Evolutionary conservation across 2,797 vertebrate genomes (phyloP).

Genomic region (Xenops minutus): DNA sequence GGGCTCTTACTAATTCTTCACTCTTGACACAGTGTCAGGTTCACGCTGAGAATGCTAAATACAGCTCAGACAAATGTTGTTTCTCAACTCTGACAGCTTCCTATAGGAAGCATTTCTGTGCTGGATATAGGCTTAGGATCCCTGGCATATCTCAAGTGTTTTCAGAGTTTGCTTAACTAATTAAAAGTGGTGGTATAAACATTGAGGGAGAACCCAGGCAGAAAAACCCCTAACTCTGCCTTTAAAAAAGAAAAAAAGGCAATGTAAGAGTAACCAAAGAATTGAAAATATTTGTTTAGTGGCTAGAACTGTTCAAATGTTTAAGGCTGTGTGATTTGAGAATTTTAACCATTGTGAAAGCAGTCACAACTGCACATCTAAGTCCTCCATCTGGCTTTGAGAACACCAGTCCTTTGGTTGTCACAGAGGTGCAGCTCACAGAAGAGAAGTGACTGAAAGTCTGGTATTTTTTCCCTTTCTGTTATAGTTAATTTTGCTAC

Average conservation of each 20-base stretch:
- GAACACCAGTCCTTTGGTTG: background rate
- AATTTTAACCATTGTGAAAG: background rate
- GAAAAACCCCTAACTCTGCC: background rate
- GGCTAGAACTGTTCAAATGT: background rate
- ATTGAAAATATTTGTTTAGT: background rate
- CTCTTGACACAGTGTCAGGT: background rate
- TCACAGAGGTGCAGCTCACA: background rate
- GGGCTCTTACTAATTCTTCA: background rate
- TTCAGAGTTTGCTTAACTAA: background rate
- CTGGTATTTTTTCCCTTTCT: fast-evolving
- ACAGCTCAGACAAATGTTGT: background rate
- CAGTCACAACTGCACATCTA: background rate
- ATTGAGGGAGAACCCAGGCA: background rate
- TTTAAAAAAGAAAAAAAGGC: background rate
- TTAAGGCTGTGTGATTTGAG: background rate
- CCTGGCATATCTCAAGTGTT: background rate
- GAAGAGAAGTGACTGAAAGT: background rate
- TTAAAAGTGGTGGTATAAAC: background rate
- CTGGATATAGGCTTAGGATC: background rate
- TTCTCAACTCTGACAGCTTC: slow-evolving; percentile 14
- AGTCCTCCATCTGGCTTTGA: background rate
- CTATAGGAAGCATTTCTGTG: background rate
- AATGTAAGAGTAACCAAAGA: background rate
- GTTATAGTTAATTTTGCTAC: background rate
- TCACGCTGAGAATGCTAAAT: background rate